Percentiles rank a stretch among this genome's conserved stretches.
These are phyloP conservation scores for Remorina albescens DNA, from an alignment of 2,797 vertebrate species.

Conservation along the genomic window DNA sequence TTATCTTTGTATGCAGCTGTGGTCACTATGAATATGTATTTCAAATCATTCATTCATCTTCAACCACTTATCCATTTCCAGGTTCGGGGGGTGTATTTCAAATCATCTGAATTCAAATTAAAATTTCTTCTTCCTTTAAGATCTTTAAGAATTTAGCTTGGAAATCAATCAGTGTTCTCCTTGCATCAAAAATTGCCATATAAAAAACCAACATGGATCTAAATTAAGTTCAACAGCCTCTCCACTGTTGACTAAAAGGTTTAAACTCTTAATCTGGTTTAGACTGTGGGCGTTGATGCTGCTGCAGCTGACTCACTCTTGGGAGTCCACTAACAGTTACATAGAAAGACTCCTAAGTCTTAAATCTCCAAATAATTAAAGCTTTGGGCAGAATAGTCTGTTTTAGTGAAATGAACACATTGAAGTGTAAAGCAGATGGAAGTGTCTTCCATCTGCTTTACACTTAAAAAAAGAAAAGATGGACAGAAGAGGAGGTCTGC, in stretches of 20 bases:
- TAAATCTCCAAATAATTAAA: conserved; percentile 74
- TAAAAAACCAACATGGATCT: conserved; percentile 1
- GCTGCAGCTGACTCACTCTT: conserved; percentile 56
- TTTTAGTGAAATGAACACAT: conserved; percentile 41
- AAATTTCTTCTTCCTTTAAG: conserved; percentile 18
- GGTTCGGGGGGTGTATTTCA: no score
- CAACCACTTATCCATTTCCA: no score
- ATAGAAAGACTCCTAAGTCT: conserved; percentile 52
- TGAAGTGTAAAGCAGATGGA: no score
- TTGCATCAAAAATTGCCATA: conserved; percentile 18
- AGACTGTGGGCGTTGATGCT: conserved; percentile 22
- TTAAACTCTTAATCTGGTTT: conserved; percentile 73
- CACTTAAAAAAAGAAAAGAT: conserved; percentile 9
- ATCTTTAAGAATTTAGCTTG: neutral
- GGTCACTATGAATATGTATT: neutral
- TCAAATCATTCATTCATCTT: no score
- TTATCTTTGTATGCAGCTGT: conserved; percentile 16
- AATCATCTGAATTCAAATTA: no score
- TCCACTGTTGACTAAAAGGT: conserved; percentile 48
- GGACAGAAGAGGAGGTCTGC: conserved; percentile 7
- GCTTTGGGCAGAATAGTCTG: conserved; percentile 33
- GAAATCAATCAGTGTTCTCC: neutral
- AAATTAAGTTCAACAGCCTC: conserved; percentile 50
- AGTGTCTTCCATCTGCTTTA: conserved; percentile 29
- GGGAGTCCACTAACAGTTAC: conserved; percentile 47